Percentiles rank a stretch among this genome's conserved stretches.
These are phyloP conservation scores for Ligdia adustata DNA, from an alignment of 2,888 invertebrate genomes.

Conservation along the genomic window DNA sequence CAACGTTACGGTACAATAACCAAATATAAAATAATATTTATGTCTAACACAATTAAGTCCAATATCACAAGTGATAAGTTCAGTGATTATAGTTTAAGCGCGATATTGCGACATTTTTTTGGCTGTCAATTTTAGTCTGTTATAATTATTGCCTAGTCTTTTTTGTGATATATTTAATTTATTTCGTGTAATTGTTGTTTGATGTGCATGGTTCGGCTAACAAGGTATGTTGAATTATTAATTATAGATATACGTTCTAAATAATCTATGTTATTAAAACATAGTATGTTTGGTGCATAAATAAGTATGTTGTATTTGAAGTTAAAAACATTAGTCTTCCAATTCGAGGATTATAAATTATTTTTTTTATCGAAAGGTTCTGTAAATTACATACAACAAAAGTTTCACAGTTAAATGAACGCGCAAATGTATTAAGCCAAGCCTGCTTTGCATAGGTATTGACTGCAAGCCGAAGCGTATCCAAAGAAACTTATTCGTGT, in stretches of 20 bases:
- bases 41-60: background rate
- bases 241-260: background rate
- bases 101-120: background rate
- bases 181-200: background rate
- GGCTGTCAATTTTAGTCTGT: background rate
- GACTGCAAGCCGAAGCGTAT: no score
- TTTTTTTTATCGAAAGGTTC: no score
- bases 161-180: constrained; percentile 14
- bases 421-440: no score
- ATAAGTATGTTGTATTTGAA: no score
- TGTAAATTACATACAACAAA: no score
- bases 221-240: constrained; percentile 14
- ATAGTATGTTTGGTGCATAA: no score
- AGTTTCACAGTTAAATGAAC: no score
- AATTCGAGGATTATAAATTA: no score
- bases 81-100: constrained; percentile 6
- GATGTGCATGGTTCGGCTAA: constrained; percentile 6
- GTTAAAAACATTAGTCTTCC: no score
- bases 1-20: constrained; percentile 5
- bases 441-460: no score
- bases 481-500: no score
- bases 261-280: background rate
- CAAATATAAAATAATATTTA: constrained; percentile 5
- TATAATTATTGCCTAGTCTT: constrained; percentile 9
- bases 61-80: constrained; percentile 7